phyloP scores from a whole-genome alignment of 2,113 vertebrate genomes.

The Anthoscopus minutus region DNA sequence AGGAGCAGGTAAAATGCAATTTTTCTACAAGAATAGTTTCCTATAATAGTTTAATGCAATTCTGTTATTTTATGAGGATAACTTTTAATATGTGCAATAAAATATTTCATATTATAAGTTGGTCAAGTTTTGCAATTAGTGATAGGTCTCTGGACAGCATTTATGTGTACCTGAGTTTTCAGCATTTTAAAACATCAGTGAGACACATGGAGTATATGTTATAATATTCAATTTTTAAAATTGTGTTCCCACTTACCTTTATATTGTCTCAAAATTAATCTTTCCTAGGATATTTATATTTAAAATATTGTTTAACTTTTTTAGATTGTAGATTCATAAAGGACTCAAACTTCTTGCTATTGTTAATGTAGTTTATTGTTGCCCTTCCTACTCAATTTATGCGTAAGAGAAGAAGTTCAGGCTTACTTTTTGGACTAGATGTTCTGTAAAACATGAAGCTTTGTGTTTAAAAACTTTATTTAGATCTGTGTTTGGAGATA shows the following conservation, averaged over 20 bases:
- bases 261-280: not conserved
- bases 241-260: not conserved
- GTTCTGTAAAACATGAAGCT: not conserved
- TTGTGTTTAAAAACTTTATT: not conserved
- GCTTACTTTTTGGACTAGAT: not conserved
- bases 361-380: not conserved
- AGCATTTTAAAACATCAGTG: not conserved
- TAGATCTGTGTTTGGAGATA: not conserved
- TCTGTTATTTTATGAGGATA: not conserved
- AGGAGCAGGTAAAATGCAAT: conserved; percentile 45
- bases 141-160: not conserved
- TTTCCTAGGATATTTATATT: not conserved
- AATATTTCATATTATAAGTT: not conserved
- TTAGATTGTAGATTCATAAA: not conserved
- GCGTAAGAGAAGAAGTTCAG: not conserved
- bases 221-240: not conserved
- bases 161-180: not conserved
- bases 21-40: not conserved
- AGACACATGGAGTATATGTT: not conserved
- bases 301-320: not conserved
- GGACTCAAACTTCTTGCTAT: not conserved
- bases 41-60: not conserved
- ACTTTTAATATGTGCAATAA: not conserved
- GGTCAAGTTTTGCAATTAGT: not conserved
- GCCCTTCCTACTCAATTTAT: not conserved